Evolutionary conservation across 2,113 vertebrate species (phyloP), one percentile per base, ranked within the genome.

Genomic region (Varanus salvator): DNA sequence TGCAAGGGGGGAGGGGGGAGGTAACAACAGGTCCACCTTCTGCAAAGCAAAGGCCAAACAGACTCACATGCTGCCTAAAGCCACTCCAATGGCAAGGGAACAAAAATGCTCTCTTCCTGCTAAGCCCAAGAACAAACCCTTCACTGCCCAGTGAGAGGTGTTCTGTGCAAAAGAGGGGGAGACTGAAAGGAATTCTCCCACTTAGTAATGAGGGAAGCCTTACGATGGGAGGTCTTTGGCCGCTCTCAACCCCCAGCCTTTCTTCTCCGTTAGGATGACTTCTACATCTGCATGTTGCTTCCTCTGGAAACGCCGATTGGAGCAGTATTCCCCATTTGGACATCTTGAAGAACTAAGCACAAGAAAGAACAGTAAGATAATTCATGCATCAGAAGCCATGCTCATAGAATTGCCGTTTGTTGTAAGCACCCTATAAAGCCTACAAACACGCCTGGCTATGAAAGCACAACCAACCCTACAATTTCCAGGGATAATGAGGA

Each of bases 301-400:
- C 96, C 98, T 98, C 95, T 99, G 99, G 96, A 99, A 99, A 83
- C 99, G 98, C 25, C 98, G 97, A 95, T 99, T 99, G n/a, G 99
- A 99, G 96, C 99, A 99, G 95, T 98, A 98, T 12, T 94, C 97
- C 2, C 98, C 98, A 76, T 99, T 99, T 1, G 98, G 97, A 91
- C 99, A 99, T 68, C 99, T 97, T 7, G 99, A 99, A 0, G 99
- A 99, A 94, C 99, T 99, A 90, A 89, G 90, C 88, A 93, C 68
- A 93, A 89, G 90, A 87, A 83, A 92, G 57, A 34, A 34, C 57
- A 81, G 64, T 3, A 64, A 34, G 80, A 93, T 48, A 93, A 3
- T 6, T 80, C 86, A 90, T 6, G 38, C 12, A 50, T 21, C 0
- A 0, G 60, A 0, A 25, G 75, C 31, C 8, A 0, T 11, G 1